phyloP scores from a whole-genome alignment of 2,797 vertebrate species.

The Darevskia mixta region DNA sequence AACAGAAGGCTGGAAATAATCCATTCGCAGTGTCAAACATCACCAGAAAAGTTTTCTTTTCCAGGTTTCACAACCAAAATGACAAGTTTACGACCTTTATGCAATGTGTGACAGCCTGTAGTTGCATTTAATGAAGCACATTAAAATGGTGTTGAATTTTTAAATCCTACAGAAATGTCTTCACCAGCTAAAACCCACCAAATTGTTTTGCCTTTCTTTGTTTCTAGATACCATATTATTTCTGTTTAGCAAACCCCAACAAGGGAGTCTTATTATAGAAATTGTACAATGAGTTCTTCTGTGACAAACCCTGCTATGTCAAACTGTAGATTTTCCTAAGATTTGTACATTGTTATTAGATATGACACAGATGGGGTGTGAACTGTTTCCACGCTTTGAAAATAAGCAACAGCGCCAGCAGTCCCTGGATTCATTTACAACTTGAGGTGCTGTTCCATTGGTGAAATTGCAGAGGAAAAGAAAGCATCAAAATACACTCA shows the following conservation, averaged over 20 bases:
- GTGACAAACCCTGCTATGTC: neutral
- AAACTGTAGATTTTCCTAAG: constrained; percentile 12
- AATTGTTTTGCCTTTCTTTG: neutral
- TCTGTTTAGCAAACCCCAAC: neutral
- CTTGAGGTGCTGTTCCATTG: neutral
- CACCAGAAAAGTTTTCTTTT: neutral
- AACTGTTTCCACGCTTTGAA: neutral
- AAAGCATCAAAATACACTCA: neutral
- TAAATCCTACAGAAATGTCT: neutral
- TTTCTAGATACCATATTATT: neutral
- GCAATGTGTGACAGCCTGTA: neutral
- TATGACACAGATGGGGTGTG: neutral
- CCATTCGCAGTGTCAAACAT: constrained; percentile 1
- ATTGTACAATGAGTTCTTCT: neutral
- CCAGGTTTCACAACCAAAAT: constrained; percentile 6
- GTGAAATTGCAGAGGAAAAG: neutral
- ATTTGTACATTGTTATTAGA: constrained; percentile 2
- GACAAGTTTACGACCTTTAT: neutral
- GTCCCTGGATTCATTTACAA: neutral
- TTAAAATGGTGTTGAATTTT: neutral
- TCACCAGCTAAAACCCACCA: neutral
- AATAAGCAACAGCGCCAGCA: neutral
- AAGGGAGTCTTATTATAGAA: neutral
- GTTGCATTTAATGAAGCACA: neutral
- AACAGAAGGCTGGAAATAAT: neutral